Evolutionary conservation across 2,797 vertebrate species (phyloP).

Genomic region (Labeo calbasu): DNA sequence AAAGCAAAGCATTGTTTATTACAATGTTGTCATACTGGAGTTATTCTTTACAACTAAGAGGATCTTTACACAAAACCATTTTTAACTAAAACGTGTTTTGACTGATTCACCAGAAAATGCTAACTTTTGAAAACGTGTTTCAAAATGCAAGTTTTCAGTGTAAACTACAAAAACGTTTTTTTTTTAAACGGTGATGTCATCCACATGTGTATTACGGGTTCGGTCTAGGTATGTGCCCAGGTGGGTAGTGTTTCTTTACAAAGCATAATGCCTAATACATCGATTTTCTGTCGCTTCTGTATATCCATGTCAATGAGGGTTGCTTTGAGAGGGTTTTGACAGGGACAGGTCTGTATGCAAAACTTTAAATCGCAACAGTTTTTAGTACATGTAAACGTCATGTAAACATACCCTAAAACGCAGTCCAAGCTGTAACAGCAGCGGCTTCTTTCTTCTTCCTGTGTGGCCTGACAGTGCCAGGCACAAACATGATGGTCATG

Average conservation of each 20-base stretch:
- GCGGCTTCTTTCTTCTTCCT: background rate
- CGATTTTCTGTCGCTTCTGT: background rate
- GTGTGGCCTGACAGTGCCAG: background rate
- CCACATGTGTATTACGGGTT: background rate
- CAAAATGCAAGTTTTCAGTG: too few species aligned
- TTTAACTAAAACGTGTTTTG: background rate
- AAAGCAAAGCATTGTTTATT: background rate
- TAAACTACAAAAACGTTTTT: too few species aligned
- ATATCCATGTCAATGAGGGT: background rate
- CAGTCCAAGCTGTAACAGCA: background rate
- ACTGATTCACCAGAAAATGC: too few species aligned
- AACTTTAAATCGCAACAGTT: background rate
- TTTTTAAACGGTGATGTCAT: background rate
- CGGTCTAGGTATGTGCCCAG: background rate
- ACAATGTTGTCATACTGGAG: background rate
- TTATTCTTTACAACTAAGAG: background rate
- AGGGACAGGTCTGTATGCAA: background rate
- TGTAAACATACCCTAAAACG: background rate
- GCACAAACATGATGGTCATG: background rate
- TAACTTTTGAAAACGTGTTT: too few species aligned
- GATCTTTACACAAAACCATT: too few species aligned
- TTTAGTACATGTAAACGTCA: background rate
- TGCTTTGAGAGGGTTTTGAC: background rate
- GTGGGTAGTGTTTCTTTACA: background rate
- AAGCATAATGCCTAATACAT: background rate